Evolutionary conservation across 2,888 invertebrate species (phyloP).

Genomic region (Mayetiola destructor): DNA sequence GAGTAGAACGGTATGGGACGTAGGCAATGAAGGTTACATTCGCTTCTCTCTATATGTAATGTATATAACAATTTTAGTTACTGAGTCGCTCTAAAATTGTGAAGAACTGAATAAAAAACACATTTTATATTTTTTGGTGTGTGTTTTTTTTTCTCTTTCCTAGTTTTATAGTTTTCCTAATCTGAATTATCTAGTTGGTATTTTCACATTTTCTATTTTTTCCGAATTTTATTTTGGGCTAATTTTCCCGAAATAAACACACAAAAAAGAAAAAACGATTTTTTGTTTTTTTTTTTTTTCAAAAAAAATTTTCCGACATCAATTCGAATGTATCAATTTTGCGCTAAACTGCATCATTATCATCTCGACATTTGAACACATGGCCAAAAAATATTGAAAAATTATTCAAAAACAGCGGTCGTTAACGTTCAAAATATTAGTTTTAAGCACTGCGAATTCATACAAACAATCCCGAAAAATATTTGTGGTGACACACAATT

Average conservation of each 20-base stretch:
- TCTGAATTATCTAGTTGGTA: background rate
- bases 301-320: background rate
- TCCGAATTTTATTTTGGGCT: background rate
- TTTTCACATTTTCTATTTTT: background rate
- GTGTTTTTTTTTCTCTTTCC: conserved; percentile 12
- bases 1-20: conserved; percentile 22
- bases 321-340: too few species aligned
- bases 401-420: too few species aligned
- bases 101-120: conserved; percentile 22
- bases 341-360: too few species aligned
- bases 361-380: too few species aligned
- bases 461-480: too few species aligned
- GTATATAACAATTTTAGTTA: conserved; percentile 27
- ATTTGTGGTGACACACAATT: too few species aligned
- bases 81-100: conserved; percentile 28
- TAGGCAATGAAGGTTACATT: conserved; percentile 25
- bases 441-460: too few species aligned
- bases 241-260: background rate
- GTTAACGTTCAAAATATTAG: too few species aligned
- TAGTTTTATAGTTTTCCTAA: conserved; percentile 6
- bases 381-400: too few species aligned
- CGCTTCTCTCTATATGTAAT: conserved; percentile 26
- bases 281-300: background rate
- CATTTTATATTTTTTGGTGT: conserved; percentile 13
- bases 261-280: background rate